Evolutionary conservation across 1,140 invertebrate species (phyloP), one percentile per base, ranked within the genome.

Genomic region (Drosophila nigromelanica): DNA sequence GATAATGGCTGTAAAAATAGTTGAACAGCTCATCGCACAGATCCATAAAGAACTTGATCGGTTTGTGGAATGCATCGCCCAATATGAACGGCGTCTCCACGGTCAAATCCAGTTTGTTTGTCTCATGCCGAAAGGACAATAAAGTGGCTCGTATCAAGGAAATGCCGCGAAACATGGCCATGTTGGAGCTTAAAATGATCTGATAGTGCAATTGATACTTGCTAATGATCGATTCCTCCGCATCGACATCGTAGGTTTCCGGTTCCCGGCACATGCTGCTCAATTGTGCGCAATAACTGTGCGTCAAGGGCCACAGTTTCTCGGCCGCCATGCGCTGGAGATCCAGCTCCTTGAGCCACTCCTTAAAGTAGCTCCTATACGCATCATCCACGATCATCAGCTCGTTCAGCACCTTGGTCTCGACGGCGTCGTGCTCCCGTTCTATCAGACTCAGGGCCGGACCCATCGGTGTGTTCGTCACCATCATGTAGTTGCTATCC

Each of bases 41-140:
- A 2, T 80, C 72, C 0, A 91, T 73, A 12, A 78, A 91, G 62
- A 86, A 91, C 27, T 59, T 37, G 27, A 91, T 76, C 1, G 90
- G 90, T 47, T 90, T 90, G 56, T 91, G 90, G 3, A 82, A 89
- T 0, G 69, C 37, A 15, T 91, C 90, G 24, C 90, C 90, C 30
- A 52, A 1, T 1, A 89, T 66, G 3, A 91, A 71, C 0, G 78
- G 52, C 0, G 62, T 70, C 15, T 80, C 56, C 2, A 52, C 24
- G 0, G 21, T 39, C 35, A 70, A 7, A 33, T 91, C 30, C 51
- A 91, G 8, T 5, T 58, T 45, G 0, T 10, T 8, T 35, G 59
- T 76, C 18, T 74, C 62, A 0, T 61, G 55, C 0, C 80, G 73
- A 24, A 91, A 85, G 11, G 21, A 1, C 12, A 89, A 15, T 1